These are phyloP conservation scores for Sapajus apella DNA, from an alignment of 2,113 vertebrate genomes.

Conservation along the genomic window DNA sequence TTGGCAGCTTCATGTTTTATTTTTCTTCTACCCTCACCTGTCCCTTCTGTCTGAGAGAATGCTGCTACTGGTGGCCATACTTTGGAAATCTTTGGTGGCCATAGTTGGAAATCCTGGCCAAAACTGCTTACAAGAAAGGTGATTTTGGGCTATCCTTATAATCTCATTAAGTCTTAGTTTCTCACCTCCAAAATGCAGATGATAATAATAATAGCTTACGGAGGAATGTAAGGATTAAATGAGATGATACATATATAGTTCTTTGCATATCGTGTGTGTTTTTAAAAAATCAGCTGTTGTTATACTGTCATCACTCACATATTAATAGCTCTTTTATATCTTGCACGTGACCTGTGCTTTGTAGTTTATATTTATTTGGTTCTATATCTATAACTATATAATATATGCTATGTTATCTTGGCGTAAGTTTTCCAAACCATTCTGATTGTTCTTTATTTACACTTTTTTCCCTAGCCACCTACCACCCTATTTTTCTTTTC, in stretches of 20 bases:
- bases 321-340: not conserved
- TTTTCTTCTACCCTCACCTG: not conserved
- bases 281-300: not conserved
- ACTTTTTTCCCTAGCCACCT: not conserved
- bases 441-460: not conserved
- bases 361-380: not conserved
- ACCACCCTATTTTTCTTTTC: not conserved
- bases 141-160: not conserved
- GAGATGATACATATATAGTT: not conserved
- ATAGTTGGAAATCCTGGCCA: not conserved
- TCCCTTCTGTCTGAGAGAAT: not conserved
- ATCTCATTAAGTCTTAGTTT: not conserved
- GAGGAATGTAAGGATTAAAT: not conserved
- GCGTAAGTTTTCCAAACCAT: not conserved
- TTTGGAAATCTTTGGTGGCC: not conserved
- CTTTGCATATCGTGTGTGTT: not conserved
- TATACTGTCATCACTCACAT: not conserved
- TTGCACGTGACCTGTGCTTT: not conserved
- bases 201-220: not conserved
- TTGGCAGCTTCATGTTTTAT: not conserved
- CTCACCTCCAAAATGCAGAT: not conserved
- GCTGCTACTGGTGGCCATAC: not conserved
- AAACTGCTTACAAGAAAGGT: not conserved
- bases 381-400: not conserved
- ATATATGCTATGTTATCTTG: not conserved